Conservation (phyloP, 2,797 vertebrate genomes). For the Taenioides sp. region DNA sequence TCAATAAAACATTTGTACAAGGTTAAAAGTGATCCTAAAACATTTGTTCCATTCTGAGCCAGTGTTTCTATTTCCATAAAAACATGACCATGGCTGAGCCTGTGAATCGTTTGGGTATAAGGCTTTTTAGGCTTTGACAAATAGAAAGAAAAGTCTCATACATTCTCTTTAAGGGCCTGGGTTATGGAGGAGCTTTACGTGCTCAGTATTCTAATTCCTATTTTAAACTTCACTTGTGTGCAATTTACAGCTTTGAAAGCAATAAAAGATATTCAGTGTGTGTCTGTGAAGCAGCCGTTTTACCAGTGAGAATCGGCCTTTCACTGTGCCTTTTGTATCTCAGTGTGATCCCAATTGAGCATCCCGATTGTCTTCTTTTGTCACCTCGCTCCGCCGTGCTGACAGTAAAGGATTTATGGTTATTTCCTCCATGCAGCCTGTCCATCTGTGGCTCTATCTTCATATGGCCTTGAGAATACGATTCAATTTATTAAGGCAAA, state of each 20-base stretch:
- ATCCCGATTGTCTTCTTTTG: constrained; percentile 82
- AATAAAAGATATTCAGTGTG: constrained; percentile 28
- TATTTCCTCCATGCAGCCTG: constrained; percentile 88
- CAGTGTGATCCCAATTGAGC: constrained; percentile 63
- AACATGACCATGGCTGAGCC: neutral
- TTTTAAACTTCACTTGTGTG: constrained; percentile 27
- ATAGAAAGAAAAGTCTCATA: neutral
- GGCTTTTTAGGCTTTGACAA: constrained; percentile 2
- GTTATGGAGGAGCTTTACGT: constrained; percentile 7
- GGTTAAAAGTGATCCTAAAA: neutral
- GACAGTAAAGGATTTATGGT: constrained; percentile 99
- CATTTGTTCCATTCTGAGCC: neutral
- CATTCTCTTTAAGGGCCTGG: constrained; percentile 8
- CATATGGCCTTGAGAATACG: constrained; percentile 99
- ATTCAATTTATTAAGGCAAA: constrained; percentile 99
- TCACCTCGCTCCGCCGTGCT: constrained; percentile 85
- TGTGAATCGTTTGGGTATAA: neutral
- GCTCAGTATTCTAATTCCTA: constrained; percentile 5
- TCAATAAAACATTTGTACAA: too few species aligned
- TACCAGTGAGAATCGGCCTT: constrained; percentile 46
- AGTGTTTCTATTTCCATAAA: constrained; percentile 1
- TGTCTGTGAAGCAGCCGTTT: constrained; percentile 22
- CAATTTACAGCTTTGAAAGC: constrained; percentile 32
- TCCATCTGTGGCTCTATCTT: constrained; percentile 98
- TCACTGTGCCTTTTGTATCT: constrained; percentile 50